Conservation (phyloP, 2,797 vertebrate genomes). For the Microhierax caerulescens region DNA sequence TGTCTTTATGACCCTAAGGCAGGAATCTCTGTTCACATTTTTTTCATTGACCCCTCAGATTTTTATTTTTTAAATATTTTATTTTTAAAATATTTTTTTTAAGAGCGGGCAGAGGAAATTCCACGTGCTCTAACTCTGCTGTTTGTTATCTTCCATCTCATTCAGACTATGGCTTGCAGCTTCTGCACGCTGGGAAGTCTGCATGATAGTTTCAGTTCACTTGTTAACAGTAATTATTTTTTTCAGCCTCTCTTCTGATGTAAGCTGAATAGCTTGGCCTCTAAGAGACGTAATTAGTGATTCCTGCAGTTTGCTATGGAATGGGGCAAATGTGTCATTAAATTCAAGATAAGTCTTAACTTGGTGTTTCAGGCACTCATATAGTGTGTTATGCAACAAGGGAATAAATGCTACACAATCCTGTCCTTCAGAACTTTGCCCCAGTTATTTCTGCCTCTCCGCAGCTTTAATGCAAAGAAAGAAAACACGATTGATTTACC, state of each 20-base stretch:
- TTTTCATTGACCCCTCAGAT: not conserved
- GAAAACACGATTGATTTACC: not conserved
- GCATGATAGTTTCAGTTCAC: conserved; percentile 49
- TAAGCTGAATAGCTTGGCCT: conserved; percentile 19
- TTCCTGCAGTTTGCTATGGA: conserved; percentile 22
- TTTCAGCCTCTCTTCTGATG: conserved; percentile 20
- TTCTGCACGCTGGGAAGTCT: conserved; percentile 24
- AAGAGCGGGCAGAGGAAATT: not conserved
- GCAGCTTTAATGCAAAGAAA: not conserved
- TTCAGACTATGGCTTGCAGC: conserved; percentile 15
- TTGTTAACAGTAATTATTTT: conserved; percentile 63
- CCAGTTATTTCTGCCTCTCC: not conserved
- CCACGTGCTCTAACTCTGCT: not conserved
- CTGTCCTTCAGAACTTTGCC: not conserved
- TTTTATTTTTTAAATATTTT: not conserved
- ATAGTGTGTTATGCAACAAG: not conserved
- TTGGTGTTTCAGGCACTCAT: not conserved
- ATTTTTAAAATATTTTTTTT: not conserved
- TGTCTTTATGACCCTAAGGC: not conserved
- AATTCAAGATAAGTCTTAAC: not conserved
- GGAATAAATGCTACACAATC: not conserved
- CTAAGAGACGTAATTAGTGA: conserved; percentile 47
- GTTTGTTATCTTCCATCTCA: not conserved
- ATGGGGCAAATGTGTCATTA: not conserved
- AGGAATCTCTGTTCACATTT: not conserved